Percentiles rank a stretch among this genome's conserved stretches.
Conservation (phyloP, 2,888 invertebrate species). For the Lochmaea crataegi region DNA sequence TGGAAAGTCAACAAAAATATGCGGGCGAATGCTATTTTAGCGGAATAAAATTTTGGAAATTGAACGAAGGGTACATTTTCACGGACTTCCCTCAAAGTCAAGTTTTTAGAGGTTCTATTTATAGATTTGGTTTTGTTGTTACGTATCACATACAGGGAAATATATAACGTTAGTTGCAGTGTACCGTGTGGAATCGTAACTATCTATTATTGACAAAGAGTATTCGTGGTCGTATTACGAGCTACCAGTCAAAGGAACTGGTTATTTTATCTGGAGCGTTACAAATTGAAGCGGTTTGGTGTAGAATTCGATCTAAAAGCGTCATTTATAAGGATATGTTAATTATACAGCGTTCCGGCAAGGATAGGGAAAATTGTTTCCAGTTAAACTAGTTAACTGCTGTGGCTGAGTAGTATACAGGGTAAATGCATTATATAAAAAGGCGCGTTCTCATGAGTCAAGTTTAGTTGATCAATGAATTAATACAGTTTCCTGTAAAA, state of each 20-base stretch:
- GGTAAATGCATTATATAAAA: too few relatives aligned
- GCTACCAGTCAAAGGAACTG: background rate
- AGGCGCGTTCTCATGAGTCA: too few relatives aligned
- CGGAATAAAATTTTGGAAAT: background rate
- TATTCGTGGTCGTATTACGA: background rate
- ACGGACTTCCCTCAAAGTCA: background rate
- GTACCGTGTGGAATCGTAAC: background rate
- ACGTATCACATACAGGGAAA: background rate
- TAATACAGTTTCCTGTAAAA: too few relatives aligned
- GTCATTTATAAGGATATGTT: too few relatives aligned
- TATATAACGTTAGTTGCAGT: background rate
- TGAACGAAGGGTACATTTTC: background rate
- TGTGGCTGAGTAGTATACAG: too few relatives aligned
- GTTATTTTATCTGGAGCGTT: background rate
- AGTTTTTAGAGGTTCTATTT: background rate
- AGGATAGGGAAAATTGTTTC: too few relatives aligned
- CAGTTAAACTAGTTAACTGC: too few relatives aligned
- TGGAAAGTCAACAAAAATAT: too few relatives aligned
- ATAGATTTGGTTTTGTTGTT: background rate
- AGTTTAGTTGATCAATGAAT: too few relatives aligned
- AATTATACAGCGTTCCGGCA: too few relatives aligned
- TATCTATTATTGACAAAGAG: background rate
- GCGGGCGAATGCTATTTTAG: background rate
- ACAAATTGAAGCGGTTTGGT: background rate
- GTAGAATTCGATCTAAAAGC: background rate